Conservation (phyloP, 2,797 vertebrate genomes). For the Peromyscus melanophrys region DNA sequence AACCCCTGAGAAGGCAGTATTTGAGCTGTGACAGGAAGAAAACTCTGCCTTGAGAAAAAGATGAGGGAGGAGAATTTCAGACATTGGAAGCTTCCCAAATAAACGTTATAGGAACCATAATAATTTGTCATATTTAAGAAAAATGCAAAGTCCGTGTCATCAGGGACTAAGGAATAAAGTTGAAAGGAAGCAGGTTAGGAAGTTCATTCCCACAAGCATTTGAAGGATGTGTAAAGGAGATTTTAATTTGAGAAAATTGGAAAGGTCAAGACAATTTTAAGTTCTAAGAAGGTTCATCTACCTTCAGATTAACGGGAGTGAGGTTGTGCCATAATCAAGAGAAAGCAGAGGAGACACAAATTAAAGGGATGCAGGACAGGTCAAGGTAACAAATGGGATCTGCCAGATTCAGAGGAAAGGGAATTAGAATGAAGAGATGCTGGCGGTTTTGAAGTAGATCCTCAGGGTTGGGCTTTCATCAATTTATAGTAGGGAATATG, state of each 20-base stretch:
- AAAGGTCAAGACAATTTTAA: background rate
- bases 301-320: background rate
- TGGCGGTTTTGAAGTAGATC: background rate
- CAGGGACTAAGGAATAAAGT: background rate
- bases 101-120: background rate
- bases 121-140: background rate
- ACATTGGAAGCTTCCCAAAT: background rate
- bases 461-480: background rate
- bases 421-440: background rate
- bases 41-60: background rate
- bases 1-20: background rate
- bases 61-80: background rate
- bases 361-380: background rate
- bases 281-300: background rate
- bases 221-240: background rate
- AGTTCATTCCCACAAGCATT: background rate
- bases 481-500: background rate
- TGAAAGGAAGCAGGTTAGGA: background rate
- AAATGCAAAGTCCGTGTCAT: fast-evolving
- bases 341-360: background rate
- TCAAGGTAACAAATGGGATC: background rate
- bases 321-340: background rate
- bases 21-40: background rate
- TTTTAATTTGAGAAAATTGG: background rate
- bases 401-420: background rate